Evolutionary conservation across 2,113 vertebrate genomes (phyloP).

Genomic region (Progne subis): DNA sequence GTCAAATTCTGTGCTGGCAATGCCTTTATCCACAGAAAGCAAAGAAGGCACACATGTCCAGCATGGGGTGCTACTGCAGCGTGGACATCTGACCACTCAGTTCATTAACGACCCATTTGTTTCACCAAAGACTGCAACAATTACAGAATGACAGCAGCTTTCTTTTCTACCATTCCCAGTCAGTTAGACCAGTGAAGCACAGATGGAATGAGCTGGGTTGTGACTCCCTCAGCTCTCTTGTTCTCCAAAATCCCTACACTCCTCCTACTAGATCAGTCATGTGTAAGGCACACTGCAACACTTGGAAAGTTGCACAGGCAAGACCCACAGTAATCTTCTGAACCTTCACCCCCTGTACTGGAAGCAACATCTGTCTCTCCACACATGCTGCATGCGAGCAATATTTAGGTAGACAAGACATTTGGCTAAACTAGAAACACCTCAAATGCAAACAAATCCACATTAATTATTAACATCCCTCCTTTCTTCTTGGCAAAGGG

Average conservation of each 20-base stretch:
- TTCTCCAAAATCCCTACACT: not conserved
- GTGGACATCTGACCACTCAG: not conserved
- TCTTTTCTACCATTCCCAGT: not conserved
- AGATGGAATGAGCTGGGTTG: not conserved
- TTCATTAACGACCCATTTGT: not conserved
- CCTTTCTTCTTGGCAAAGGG: not conserved
- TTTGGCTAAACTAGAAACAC: not conserved
- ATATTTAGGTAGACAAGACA: not conserved
- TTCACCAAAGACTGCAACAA: not conserved
- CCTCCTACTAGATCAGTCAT: not conserved
- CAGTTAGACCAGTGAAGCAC: not conserved
- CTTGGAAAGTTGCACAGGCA: not conserved
- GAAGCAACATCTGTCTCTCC: not conserved
- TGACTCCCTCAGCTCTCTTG: not conserved
- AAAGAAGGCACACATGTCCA: not conserved
- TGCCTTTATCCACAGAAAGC: not conserved
- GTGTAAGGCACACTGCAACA: not conserved
- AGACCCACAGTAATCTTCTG: not conserved
- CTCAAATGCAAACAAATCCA: not conserved
- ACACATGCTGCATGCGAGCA: fast-evolving
- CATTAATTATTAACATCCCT: not conserved
- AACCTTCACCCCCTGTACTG: not conserved
- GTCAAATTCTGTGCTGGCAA: not conserved
- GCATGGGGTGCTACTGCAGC: not conserved
- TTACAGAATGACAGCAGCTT: not conserved